phyloP scores from a whole-genome alignment of 2,113 vertebrate species.

The Austrofundulus limnaeus region DNA sequence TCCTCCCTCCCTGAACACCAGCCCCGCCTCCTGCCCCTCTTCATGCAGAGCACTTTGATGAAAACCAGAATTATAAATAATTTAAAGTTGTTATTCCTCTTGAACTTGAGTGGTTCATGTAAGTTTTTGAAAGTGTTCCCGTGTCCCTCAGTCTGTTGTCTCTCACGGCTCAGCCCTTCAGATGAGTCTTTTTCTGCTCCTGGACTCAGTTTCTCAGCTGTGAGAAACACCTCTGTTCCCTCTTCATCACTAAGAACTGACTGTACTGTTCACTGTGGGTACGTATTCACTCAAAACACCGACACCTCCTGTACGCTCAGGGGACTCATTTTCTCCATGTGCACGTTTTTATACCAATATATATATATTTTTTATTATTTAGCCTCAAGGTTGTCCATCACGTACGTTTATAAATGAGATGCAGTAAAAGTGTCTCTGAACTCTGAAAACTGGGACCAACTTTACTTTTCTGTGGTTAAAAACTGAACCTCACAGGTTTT shows the following conservation, averaged over 20 bases:
- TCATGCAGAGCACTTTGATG: background rate
- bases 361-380: background rate
- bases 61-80: too few relatives aligned
- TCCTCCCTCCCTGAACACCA: slow-evolving; percentile 11
- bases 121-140: background rate
- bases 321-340: background rate
- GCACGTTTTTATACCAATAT: too few relatives aligned
- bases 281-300: slow-evolving; percentile 31
- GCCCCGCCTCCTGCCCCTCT: too few relatives aligned
- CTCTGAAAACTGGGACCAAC: too few relatives aligned
- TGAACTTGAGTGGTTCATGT: too few relatives aligned
- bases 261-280: slow-evolving; percentile 39
- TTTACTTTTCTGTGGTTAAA: too few relatives aligned
- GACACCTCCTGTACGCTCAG: background rate
- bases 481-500: too few relatives aligned
- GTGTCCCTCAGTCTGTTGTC: background rate
- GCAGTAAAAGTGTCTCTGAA: too few relatives aligned
- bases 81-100: too few relatives aligned
- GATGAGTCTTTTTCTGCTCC: slow-evolving; percentile 17
- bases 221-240: slow-evolving; percentile 23
- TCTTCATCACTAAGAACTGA: slow-evolving; percentile 38
- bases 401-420: slow-evolving; percentile 9
- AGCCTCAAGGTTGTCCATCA: background rate
- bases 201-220: slow-evolving; percentile 42
- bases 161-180: slow-evolving; percentile 4